Evolutionary conservation across 2,113 vertebrate genomes (phyloP).

Genomic region (Leptocoma aspasia): DNA sequence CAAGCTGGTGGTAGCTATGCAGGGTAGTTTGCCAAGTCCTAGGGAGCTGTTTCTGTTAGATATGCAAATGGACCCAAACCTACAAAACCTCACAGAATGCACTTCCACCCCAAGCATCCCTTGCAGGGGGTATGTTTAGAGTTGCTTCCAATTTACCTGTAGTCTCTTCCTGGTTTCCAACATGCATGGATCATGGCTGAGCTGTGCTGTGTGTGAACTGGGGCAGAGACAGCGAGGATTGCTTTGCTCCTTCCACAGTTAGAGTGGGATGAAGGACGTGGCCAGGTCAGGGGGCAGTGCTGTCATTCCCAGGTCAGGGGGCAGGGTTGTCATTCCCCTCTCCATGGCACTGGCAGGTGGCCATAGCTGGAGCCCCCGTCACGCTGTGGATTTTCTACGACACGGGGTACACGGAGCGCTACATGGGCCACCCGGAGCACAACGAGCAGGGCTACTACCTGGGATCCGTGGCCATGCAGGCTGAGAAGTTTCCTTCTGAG

Average conservation of each 20-base stretch:
- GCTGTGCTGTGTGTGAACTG: background rate
- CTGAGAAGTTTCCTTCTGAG: constrained; percentile 84
- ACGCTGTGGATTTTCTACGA: constrained; percentile 84
- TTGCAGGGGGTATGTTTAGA: background rate
- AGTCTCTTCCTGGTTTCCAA: background rate
- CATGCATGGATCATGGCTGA: rapidly evolving
- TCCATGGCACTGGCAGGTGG: constrained; percentile 64
- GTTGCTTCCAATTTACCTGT: background rate
- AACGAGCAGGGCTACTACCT: constrained; percentile 82
- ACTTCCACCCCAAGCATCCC: background rate
- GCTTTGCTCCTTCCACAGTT: background rate
- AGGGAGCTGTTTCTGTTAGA: background rate
- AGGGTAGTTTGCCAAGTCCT: background rate
- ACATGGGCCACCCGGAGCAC: constrained; percentile 82
- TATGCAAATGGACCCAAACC: background rate
- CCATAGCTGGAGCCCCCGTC: constrained; percentile 79
- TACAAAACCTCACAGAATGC: background rate
- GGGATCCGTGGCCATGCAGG: constrained; percentile 83
- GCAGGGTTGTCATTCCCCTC: background rate
- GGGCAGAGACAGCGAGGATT: background rate
- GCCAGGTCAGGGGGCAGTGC: background rate
- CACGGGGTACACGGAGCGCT: constrained; percentile 82
- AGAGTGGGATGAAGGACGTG: background rate
- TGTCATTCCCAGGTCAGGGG: background rate
- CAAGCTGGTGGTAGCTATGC: background rate